A percentile compares a stretch with the other conserved stretches of the same genome.
phyloP scores from a whole-genome alignment of 2,113 vertebrate species.

The Neolamprologus ventralis region DNA sequence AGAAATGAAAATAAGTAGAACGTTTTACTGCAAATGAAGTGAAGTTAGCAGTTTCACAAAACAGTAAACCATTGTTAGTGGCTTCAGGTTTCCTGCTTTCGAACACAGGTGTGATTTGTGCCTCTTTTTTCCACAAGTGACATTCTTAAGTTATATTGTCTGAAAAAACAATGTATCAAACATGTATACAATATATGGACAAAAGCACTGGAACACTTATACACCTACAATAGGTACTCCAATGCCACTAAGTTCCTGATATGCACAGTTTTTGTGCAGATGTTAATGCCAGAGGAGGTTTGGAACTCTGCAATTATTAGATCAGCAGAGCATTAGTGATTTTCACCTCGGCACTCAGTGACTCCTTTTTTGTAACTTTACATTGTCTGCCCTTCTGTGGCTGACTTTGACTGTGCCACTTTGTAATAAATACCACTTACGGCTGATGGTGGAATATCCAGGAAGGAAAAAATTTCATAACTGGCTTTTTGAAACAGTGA shows the following conservation, averaged over 20 bases:
- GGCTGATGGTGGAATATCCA: neutral
- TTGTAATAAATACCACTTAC: neutral
- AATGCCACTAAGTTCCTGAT: accelerated
- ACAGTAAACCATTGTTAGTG: neutral
- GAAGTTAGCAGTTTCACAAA: neutral
- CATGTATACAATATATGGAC: neutral
- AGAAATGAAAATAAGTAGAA: neutral
- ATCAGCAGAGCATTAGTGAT: neutral
- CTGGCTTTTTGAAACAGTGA: neutral
- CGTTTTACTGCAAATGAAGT: neutral
- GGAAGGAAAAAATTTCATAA: neutral
- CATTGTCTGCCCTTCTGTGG: neutral
- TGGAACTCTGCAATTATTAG: neutral
- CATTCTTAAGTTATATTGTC: neutral
- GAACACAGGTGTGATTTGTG: neutral
- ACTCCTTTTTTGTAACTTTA: neutral
- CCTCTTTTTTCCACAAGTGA: neutral
- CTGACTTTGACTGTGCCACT: neutral
- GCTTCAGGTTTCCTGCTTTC: neutral
- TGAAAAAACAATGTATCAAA: neutral
- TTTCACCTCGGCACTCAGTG: neutral
- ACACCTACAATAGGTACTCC: neutral
- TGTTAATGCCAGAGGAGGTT: neutral
- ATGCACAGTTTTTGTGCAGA: neutral
- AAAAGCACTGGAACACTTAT: neutral